Evolutionary conservation across 2,888 invertebrate genomes (phyloP).

Genomic region (Melinaea marsaeus): DNA sequence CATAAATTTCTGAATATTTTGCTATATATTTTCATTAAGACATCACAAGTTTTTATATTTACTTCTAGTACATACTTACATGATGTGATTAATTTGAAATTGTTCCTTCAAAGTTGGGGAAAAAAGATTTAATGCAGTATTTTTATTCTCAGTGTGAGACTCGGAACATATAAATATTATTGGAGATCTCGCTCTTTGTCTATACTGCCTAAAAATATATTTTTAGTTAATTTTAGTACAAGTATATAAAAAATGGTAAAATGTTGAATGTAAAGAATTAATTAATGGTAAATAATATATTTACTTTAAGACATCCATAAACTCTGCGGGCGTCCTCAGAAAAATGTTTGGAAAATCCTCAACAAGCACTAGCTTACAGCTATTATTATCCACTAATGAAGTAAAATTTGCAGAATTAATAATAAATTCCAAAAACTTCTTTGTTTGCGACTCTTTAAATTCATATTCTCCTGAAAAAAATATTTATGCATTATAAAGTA

Average conservation of each 20-base stretch:
- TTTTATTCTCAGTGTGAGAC: conserved; percentile 77
- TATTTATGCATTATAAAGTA: too few relatives aligned
- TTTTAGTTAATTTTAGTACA: too few relatives aligned
- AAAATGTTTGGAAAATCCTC: conserved; percentile 92
- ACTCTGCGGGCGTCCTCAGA: conserved; percentile 80
- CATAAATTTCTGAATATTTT: too few relatives aligned
- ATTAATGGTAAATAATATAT: conserved; percentile 34
- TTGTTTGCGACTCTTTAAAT: conserved; percentile 79
- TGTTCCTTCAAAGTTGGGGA: conserved; percentile 79
- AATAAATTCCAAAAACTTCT: conserved; percentile 86
- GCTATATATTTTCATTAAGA: too few relatives aligned
- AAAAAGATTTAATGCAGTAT: conserved; percentile 80
- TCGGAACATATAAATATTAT: conserved; percentile 86
- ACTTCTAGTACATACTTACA: conserved; percentile 64
- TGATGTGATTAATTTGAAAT: conserved; percentile 81
- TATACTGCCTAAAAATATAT: conserved; percentile 72
- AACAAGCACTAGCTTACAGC: conserved; percentile 80
- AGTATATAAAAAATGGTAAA: too few relatives aligned
- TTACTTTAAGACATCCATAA: conserved; percentile 83
- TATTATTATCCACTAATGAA: conserved; percentile 75
- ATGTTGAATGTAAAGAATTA: too few relatives aligned
- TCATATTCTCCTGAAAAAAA: conserved; percentile 62
- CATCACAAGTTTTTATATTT: too few relatives aligned
- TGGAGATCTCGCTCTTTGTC: conserved; percentile 80
- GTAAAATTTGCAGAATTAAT: conserved; percentile 87